Percentiles rank a stretch among this genome's conserved stretches.
These are phyloP conservation scores for Ceramica pisi DNA, from an alignment of 2,888 invertebrate species.

Conservation along the genomic window DNA sequence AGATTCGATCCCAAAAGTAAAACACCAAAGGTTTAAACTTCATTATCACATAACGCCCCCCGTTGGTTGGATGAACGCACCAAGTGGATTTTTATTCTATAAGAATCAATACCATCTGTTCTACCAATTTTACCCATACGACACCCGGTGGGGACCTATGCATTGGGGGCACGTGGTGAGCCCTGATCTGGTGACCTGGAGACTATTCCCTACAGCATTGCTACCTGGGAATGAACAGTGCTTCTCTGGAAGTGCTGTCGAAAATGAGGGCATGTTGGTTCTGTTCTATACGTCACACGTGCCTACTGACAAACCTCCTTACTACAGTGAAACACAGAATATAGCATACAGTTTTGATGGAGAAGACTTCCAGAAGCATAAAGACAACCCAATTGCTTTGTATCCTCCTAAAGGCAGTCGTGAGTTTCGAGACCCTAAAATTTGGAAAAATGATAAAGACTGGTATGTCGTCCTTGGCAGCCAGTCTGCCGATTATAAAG, in stretches of 20 bases:
- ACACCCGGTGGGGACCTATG: slow-evolving; percentile 87
- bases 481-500: slow-evolving; percentile 61
- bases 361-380: slow-evolving; percentile 81
- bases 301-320: slow-evolving; percentile 71
- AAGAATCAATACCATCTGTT: slow-evolving; percentile 89
- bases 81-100: slow-evolving; percentile 89
- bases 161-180: slow-evolving; percentile 90
- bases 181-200: slow-evolving; percentile 88
- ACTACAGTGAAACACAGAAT: slow-evolving; percentile 81
- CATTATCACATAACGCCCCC: slow-evolving; percentile 84
- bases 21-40: slow-evolving; percentile 67
- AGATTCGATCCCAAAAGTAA: slow-evolving; percentile 53
- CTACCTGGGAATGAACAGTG: slow-evolving; percentile 84
- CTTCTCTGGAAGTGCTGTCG: slow-evolving; percentile 87
- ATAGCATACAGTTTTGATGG: slow-evolving; percentile 84
- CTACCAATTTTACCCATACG: slow-evolving; percentile 89
- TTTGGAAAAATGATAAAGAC: slow-evolving; percentile 81
- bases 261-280: slow-evolving; percentile 77
- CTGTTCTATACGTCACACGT: slow-evolving; percentile 82
- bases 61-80: slow-evolving; percentile 91
- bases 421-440: slow-evolving; percentile 84
- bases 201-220: slow-evolving; percentile 85
- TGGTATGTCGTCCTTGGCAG: slow-evolving; percentile 86
- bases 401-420: slow-evolving; percentile 50
- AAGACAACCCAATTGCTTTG: slow-evolving; percentile 80